Conservation (phyloP, 2,888 invertebrate species). For the Fragum fragum region DNA sequence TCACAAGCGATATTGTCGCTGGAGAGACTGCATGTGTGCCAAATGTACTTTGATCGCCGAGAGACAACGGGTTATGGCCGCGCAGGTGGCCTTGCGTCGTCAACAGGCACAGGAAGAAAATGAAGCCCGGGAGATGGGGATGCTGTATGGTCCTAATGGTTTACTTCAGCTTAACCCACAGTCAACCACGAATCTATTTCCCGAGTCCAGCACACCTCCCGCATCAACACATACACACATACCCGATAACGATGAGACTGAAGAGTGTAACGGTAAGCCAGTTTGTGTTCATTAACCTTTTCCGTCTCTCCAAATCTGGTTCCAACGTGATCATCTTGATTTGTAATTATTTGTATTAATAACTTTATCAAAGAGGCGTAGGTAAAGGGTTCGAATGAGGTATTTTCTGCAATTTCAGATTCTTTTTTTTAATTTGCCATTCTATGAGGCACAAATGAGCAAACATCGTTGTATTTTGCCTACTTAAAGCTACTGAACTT, state of each 20-base stretch:
- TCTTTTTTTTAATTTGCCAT: too few relatives aligned
- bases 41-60: slow-evolving; percentile 99
- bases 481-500: too few relatives aligned
- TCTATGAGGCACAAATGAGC: too few relatives aligned
- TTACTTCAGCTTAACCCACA: slow-evolving; percentile 60
- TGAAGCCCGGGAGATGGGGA: slow-evolving; percentile 97
- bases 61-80: slow-evolving; percentile 99
- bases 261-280: slow-evolving; percentile 16
- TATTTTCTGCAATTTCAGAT: too few relatives aligned
- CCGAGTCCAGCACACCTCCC: not conserved
- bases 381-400: too few relatives aligned
- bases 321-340: too few relatives aligned
- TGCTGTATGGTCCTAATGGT: slow-evolving; percentile 89
- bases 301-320: too few relatives aligned
- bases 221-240: not conserved
- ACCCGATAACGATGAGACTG: not conserved
- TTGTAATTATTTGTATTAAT: too few relatives aligned
- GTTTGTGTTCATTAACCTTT: too few relatives aligned
- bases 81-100: slow-evolving; percentile 96
- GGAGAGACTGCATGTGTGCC: slow-evolving; percentile 97
- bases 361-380: too few relatives aligned
- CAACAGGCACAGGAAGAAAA: slow-evolving; percentile 99
- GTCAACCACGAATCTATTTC: not conserved
- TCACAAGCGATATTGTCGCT: slow-evolving; percentile 95
- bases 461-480: too few relatives aligned